phyloP scores from a whole-genome alignment of 2,797 vertebrate genomes.

The Parauchenoglanis punctatus region DNA sequence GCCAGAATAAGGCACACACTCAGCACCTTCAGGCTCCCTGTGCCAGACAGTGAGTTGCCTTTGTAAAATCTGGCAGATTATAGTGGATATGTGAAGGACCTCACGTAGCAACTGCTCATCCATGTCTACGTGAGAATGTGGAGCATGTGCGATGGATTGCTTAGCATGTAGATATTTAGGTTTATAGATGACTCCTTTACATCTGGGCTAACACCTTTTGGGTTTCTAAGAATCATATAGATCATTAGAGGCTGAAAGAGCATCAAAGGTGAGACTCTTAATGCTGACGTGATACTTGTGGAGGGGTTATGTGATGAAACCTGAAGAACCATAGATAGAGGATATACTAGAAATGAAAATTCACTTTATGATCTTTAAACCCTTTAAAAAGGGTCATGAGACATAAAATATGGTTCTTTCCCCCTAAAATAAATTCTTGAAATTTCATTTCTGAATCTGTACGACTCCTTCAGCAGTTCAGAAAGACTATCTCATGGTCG shows the following conservation, averaged over 20 bases:
- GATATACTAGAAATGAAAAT: not conserved
- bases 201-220: not conserved
- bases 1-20: conserved; percentile 59
- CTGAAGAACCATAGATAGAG: not conserved
- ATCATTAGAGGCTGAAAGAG: not conserved
- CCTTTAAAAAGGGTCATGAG: not conserved
- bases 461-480: not conserved
- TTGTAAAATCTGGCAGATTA: conserved; percentile 60
- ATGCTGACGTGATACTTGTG: not conserved
- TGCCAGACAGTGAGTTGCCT: conserved; percentile 54
- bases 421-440: not conserved
- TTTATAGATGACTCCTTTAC: conserved; percentile 20
- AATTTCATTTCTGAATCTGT: not conserved
- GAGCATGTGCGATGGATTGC: not conserved
- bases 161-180: conserved; percentile 6
- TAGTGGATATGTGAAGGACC: conserved; percentile 60
- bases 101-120: conserved; percentile 65
- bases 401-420: not conserved
- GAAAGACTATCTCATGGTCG: not conserved
- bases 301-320: not conserved
- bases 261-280: not conserved
- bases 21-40: conserved; percentile 55
- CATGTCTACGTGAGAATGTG: conserved; percentile 15
- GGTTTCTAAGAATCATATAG: not conserved
- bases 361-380: not conserved